Base-by-base conservation (phyloP, 2,888 invertebrate genomes). In the Acanthococcus lagerstroemiae region DNA sequence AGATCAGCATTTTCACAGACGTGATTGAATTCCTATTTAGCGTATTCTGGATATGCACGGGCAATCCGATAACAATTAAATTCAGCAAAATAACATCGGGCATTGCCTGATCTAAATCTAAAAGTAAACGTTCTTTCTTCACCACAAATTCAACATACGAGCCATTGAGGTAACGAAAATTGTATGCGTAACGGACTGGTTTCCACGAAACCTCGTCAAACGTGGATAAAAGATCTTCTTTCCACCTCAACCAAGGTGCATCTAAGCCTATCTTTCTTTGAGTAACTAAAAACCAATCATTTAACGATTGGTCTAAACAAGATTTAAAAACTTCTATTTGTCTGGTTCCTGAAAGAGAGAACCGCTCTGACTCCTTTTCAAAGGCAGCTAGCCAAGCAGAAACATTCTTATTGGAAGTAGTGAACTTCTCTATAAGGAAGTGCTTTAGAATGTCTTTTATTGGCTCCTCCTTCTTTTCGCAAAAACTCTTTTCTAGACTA, bases 361-460 rank as follows among this genome's bases (percentile, higher is more conserved):
- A 26, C 4, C 26, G 55, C 21, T 24, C 22, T 24, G 21, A 4
- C 17, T 55, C 55, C 27, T 26, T 26, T 55, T 55, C 26, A 25
- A 55, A 55, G 7, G 12, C 17, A 21, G 15, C 52, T 7, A 9
- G 22, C 52, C 52, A 52, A 7, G 52, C 19, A 7, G 15, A 6
- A 9, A 52, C 52, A 52, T 52, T 52, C n/a, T 22, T 19, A 21
- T 52, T 52, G 19, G 19, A 22, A 4, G 22, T 9, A 24, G 52
- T 21, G 24, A 52, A 52, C 21, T 52, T 52, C n/a, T 52, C 52
- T 22, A 52, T 52, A 7, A 52, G n/a, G n/a, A 52, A 52, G n/a
- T n/a, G n/a, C n/a, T n/a, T n/a, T n/a, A n/a, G n/a, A n/a, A n/a
- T n/a, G n/a, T n/a, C n/a, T n/a, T 17, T 52, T 12, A 17, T 52